A percentile compares a stretch with the other conserved stretches of the same genome.
Evolutionary conservation across 2,113 vertebrate species (phyloP).

Genomic region (Euleptes europaea): DNA sequence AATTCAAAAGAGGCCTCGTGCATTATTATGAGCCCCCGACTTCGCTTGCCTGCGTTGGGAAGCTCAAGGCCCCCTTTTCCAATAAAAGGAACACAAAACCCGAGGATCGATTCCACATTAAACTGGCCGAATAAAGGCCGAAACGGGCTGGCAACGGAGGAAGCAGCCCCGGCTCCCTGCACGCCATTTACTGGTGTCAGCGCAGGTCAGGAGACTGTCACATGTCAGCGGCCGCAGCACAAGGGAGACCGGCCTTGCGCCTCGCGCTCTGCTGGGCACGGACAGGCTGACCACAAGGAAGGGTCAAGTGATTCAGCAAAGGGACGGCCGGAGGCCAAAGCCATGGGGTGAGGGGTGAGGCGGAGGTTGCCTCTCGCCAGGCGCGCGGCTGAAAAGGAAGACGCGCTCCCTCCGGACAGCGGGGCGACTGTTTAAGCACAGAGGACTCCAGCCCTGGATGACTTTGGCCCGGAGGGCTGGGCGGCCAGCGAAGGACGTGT

Average conservation of each 20-base stretch:
- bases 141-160: neutral
- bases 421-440: slow-evolving; percentile 67
- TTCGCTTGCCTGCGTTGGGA: fast-evolving
- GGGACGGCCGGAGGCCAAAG: slow-evolving; percentile 68
- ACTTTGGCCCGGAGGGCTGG: slow-evolving; percentile 65
- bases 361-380: slow-evolving; percentile 71
- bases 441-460: slow-evolving; percentile 28
- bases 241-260: neutral
- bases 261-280: slow-evolving; percentile 61
- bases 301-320: slow-evolving; percentile 75
- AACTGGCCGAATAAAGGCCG: neutral
- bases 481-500: slow-evolving; percentile 1
- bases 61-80: neutral
- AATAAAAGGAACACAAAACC: slow-evolving; percentile 33
- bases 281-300: slow-evolving; percentile 60
- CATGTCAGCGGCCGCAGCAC: slow-evolving; percentile 40
- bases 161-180: neutral
- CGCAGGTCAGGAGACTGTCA: slow-evolving; percentile 44
- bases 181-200: slow-evolving; percentile 26
- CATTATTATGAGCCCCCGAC: fast-evolving
- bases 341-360: slow-evolving; percentile 31
- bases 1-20: neutral
- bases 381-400: slow-evolving; percentile 4
- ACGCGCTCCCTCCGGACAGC: neutral
- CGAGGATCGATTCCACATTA: slow-evolving; percentile 22